phyloP scores from a whole-genome alignment of 2,797 vertebrate genomes.

The Hoplostethus mediterraneus region DNA sequence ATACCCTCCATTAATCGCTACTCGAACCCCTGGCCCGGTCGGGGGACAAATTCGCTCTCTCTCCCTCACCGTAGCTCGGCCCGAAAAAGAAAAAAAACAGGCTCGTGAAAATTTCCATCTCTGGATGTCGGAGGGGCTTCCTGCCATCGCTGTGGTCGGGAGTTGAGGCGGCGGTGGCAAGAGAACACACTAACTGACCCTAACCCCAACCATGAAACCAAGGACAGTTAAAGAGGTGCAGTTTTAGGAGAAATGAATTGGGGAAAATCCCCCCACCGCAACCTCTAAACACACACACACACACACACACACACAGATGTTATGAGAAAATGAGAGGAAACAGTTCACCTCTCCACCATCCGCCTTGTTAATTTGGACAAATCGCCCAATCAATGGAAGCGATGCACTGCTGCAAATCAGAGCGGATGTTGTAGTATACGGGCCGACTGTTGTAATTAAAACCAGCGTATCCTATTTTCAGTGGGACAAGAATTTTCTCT shows the following conservation, averaged over 20 bases:
- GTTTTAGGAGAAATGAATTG: neutral
- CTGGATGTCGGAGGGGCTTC: constrained; percentile 17
- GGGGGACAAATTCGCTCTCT: neutral
- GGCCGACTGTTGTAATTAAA: too few relatives aligned
- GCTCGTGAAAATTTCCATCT: neutral
- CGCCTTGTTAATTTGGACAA: constrained; percentile 35
- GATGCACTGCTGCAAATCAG: neutral
- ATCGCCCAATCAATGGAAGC: constrained; percentile 16
- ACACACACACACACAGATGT: neutral
- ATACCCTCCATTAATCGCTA: constrained; percentile 1
- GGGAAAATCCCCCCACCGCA: too few relatives aligned
- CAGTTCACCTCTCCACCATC: constrained; percentile 6
- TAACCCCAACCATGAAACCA: constrained; percentile 12
- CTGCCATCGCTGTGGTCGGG: constrained; percentile 12
- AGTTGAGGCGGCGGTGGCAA: too few relatives aligned
- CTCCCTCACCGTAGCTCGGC: neutral
- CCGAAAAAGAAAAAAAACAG: neutral
- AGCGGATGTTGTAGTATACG: neutral
- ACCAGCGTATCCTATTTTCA: too few relatives aligned
- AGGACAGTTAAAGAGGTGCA: neutral
- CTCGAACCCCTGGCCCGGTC: constrained; percentile 1
- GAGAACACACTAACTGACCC: neutral
- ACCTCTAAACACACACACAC: too few relatives aligned
- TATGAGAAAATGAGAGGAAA: constrained; percentile 27
- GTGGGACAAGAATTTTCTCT: too few relatives aligned